Base-by-base conservation (phyloP, 2,888 invertebrate species). In the Ennomos quercinarius region DNA sequence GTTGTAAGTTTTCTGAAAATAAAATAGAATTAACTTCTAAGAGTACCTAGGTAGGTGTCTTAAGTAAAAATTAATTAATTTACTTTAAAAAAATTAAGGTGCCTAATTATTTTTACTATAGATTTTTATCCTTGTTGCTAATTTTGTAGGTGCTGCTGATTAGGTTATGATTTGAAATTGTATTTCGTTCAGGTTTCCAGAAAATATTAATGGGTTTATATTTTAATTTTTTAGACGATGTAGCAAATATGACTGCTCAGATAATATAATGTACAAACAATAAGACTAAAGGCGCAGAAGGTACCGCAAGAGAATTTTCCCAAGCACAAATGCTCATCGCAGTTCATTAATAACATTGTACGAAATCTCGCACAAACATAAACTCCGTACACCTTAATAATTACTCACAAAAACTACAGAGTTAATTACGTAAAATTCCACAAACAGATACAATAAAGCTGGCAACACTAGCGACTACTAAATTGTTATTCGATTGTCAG, bases 381-480 rank as follows among this genome's bases (percentile, higher is more conserved):
- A 80, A 76, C 67, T 64, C 77, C 76, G 74, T 78, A 76, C 77
- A 74, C 73, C 75, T 77, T 79, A 81, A 80, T 83, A 81, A 83
- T 81, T 78, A 76, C 70, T 62, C 66, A 83, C 84, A 88, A 88
- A 87, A 90, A 89, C 83, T 84, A 80, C 77, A 66, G 74, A 80
- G 77, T 83, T 87, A 89, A 91, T 91, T 86, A 87, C 82, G 87
- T 82, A 83, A 91, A 87, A 91, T 90, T 89, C 89, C 90, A 74
- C 84, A 84, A 78, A 78, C 72, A 69, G 70, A 81, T 70, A 83
- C 79, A 80, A 82, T 81, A 79, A 64, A 66, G 36, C 58, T 61
- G 66, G 62, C 72, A 78, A 76, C 74, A 68, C 74, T 75, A 57
- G 62, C 73, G 72, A 69, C 66, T 64, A 64, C 62, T 67, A 74